Percentiles rank a stretch among this genome's conserved stretches.
Evolutionary conservation across 2,888 invertebrate species (phyloP).

Genomic region (Nipponacmea schrenckii): DNA sequence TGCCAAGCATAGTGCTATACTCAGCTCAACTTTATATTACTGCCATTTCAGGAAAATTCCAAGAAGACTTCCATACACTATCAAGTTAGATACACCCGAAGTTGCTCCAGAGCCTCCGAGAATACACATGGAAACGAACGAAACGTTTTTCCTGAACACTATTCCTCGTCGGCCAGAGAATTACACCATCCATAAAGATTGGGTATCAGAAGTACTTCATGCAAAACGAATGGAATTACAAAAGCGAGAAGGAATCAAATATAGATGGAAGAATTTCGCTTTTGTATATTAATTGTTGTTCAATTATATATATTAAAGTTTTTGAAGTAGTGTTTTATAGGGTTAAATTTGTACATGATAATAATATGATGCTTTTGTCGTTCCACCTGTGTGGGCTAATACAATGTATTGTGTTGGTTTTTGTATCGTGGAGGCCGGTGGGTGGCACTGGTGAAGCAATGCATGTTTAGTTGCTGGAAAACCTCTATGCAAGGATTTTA

Average conservation of each 20-base stretch:
- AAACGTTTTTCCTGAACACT: conserved; percentile 66
- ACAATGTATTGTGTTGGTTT: too few relatives aligned
- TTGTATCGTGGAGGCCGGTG: too few relatives aligned
- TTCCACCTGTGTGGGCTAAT: too few relatives aligned
- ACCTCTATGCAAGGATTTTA: too few relatives aligned
- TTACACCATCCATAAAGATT: conserved; percentile 61
- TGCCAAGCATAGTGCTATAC: too few relatives aligned
- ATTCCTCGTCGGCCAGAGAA: conserved; percentile 58
- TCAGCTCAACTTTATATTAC: too few relatives aligned
- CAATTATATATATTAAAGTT: not conserved
- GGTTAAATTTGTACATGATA: too few relatives aligned
- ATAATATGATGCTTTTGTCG: too few relatives aligned
- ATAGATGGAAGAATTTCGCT: conserved; percentile 59
- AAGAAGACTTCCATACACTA: conserved; percentile 53
- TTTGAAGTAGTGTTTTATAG: too few relatives aligned
- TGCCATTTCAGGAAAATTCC: conserved; percentile 41
- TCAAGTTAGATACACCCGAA: conserved; percentile 49
- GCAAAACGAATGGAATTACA: conserved; percentile 63
- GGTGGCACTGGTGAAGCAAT: too few relatives aligned
- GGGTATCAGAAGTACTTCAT: conserved; percentile 63
- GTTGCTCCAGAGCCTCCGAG: conserved; percentile 55
- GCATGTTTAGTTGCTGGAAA: too few relatives aligned
- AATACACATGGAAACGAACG: conserved; percentile 59
- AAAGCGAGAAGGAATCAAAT: conserved; percentile 57
- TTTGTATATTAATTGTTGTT: conserved; percentile 55